These are phyloP conservation scores for Stegophylla sp. DNA, from an alignment of 2,888 invertebrate genomes.

Conservation along the genomic window DNA sequence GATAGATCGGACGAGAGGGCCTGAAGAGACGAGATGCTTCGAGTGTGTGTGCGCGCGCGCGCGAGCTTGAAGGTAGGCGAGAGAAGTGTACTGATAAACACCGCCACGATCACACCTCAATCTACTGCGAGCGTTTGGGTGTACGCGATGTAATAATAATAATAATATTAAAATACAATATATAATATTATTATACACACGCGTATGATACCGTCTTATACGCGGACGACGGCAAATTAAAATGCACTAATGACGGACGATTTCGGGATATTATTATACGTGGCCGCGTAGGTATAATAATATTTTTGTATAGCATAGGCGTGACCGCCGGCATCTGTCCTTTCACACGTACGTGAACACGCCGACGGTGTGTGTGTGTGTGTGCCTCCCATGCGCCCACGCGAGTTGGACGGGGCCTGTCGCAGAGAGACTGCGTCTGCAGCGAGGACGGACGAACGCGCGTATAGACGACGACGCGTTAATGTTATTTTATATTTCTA, in stretches of 20 bases:
- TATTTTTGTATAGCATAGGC: too few relatives aligned
- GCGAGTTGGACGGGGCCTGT: too few relatives aligned
- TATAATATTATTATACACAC: background rate
- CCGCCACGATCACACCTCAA: constrained; percentile 51
- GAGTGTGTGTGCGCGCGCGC: background rate
- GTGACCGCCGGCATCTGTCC: constrained; percentile 44
- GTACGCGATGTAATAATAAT: background rate
- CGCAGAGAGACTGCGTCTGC: too few relatives aligned
- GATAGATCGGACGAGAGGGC: background rate
- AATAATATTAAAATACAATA: background rate
- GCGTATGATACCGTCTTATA: too few relatives aligned
- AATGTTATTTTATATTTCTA: background rate
- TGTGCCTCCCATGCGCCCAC: background rate
- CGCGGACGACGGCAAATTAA: constrained; percentile 35
- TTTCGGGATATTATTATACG: constrained; percentile 17
- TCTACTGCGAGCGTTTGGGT: constrained; percentile 21
- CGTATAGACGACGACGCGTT: background rate
- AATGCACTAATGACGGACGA: constrained; percentile 53
- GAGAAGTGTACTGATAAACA: constrained; percentile 37
- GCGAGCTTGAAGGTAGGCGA: background rate
- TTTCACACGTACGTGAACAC: background rate
- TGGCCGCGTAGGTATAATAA: too few relatives aligned
- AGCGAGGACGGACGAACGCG: background rate
- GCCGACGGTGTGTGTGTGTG: background rate
- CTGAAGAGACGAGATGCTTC: background rate